Percentiles rank a stretch among this genome's conserved stretches.
phyloP scores from a whole-genome alignment of 2,113 vertebrate species.

The Ellobius talpinus region DNA sequence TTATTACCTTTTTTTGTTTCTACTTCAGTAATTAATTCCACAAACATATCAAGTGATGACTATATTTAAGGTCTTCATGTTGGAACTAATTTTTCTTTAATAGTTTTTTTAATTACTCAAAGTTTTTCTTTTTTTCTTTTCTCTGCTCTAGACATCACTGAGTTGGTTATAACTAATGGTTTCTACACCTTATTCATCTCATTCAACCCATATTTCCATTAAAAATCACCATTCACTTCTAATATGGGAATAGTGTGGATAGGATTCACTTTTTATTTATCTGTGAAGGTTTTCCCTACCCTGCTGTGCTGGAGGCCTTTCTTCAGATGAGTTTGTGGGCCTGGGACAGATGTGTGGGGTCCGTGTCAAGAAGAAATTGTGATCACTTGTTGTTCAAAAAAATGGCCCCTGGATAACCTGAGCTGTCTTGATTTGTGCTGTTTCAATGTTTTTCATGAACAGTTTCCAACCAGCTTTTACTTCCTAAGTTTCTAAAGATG shows the following conservation, averaged over 20 bases:
- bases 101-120: not conserved
- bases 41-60: not conserved
- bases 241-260: not conserved
- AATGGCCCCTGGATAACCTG: not conserved
- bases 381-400: not conserved
- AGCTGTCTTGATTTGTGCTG: not conserved
- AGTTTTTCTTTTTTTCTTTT: not conserved
- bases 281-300: not conserved
- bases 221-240: not conserved
- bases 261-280: not conserved
- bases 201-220: not conserved
- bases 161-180: not conserved
- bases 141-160: not conserved
- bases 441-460: not conserved
- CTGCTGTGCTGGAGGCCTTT: not conserved
- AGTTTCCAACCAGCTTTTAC: not conserved
- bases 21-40: not conserved
- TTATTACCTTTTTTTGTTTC: not conserved
- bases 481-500: not conserved
- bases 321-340: not conserved
- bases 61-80: not conserved
- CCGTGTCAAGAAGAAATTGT: not conserved
- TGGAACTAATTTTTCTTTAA: not conserved
- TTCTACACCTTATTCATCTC: not conserved
- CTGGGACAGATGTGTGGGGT: not conserved